Percentiles rank a stretch among this genome's conserved stretches.
Evolutionary conservation across 1,140 invertebrate genomes (phyloP).

Genomic region (Brachionus plicatilis): DNA sequence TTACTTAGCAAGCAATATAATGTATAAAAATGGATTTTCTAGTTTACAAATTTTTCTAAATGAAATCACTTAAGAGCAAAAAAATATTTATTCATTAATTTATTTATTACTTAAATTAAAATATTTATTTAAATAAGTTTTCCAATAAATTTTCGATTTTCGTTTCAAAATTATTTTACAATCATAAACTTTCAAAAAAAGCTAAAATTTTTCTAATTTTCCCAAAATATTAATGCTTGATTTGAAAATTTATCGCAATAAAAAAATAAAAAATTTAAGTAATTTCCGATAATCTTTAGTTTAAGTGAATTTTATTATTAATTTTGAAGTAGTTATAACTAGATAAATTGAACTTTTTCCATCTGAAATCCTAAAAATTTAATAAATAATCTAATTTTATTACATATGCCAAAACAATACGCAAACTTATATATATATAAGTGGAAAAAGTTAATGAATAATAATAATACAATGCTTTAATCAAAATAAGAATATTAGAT

Average conservation of each 20-base stretch:
- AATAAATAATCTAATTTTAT: too few species aligned
- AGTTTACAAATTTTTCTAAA: background rate
- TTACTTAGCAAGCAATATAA: background rate
- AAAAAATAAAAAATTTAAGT: background rate
- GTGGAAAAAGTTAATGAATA: too few species aligned
- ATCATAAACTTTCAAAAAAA: too few species aligned
- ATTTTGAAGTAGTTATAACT: too few species aligned
- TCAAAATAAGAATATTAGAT: too few species aligned
- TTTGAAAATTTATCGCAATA: background rate
- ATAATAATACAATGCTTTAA: too few species aligned
- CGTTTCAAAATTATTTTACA: background rate
- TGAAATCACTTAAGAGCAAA: background rate
- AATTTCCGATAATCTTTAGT: background rate
- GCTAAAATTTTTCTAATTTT: too few species aligned
- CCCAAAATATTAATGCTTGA: too few species aligned
- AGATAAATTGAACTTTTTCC: too few species aligned
- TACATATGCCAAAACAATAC: too few species aligned
- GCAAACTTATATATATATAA: too few species aligned
- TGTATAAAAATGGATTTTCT: background rate
- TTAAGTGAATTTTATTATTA: background rate
- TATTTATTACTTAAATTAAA: background rate
- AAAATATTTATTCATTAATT: background rate
- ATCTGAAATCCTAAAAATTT: too few species aligned
- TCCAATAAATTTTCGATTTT: background rate
- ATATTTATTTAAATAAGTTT: background rate